A percentile compares a stretch with the other conserved stretches of the same genome.
These are phyloP conservation scores for Serripes groenlandicus DNA, from an alignment of 2,888 invertebrate genomes.

Conservation along the genomic window DNA sequence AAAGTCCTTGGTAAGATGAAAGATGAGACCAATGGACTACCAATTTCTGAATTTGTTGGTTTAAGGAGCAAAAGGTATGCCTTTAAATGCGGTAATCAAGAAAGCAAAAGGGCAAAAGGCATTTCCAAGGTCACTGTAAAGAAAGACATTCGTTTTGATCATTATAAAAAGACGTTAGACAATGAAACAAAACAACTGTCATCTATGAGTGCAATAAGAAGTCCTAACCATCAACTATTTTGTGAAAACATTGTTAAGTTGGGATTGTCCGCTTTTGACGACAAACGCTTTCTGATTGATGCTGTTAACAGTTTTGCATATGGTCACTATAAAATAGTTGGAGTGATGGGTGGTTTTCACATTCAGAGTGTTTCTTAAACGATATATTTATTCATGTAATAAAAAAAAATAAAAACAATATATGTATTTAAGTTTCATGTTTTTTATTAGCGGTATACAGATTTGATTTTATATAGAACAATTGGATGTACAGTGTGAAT, in stretches of 20 bases:
- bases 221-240: conserved; percentile 3
- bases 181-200: conserved; percentile 8
- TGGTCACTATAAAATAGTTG: conserved; percentile 56
- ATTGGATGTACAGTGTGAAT: conserved; percentile 16
- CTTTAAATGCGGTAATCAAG: conserved; percentile 1
- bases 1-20: conserved; percentile 73
- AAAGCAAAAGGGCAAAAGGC: not conserved
- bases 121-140: conserved; percentile 3
- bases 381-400: no score
- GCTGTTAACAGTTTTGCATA: conserved; percentile 52
- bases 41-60: conserved; percentile 15
- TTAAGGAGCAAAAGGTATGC: conserved; percentile 15
- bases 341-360: not conserved
- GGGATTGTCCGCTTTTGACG: no score
- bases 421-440: not conserved
- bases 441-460: conserved; percentile 22
- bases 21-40: conserved; percentile 8
- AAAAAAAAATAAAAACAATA: not conserved
- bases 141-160: conserved; percentile 2
- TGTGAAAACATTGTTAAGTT: not conserved
- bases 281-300: conserved; percentile 47
- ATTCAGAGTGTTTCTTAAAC: not conserved
- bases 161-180: conserved; percentile 10
- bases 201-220: conserved; percentile 3
- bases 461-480: conserved; percentile 24